Percentiles rank a stretch among this genome's conserved stretches.
These are phyloP conservation scores for Pseudorhiza aurosa DNA, from an alignment of 30 jellyfish, hydroid and myxozoan genomes.

Conservation along the genomic window DNA sequence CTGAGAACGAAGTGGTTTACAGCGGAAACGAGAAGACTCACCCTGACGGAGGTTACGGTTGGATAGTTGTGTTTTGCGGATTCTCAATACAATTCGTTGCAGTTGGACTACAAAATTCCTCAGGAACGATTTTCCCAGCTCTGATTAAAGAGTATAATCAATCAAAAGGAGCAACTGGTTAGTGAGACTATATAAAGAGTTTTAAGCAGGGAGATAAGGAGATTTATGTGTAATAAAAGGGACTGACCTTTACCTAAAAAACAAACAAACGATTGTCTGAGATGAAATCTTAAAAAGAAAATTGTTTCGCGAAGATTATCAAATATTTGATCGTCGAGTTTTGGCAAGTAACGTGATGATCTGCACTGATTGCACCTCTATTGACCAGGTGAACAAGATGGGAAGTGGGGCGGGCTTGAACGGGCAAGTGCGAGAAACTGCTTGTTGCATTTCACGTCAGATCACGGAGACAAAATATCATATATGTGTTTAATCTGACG, in stretches of 20 bases:
- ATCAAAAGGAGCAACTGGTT: conserved; percentile 97
- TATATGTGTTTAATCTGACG: not conserved
- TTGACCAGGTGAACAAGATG: no score
- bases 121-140: conserved; percentile 93
- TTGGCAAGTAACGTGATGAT: no score
- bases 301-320: not conserved
- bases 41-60: conserved; percentile 99
- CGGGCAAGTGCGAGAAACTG: no score
- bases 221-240: no score
- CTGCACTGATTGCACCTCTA: no score
- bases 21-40: conserved; percentile 67
- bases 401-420: no score
- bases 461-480: not conserved
- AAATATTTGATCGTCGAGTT: not conserved
- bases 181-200: no score
- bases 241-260: no score
- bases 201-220: no score
- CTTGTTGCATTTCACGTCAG: not conserved
- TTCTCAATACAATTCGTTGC: conserved; percentile 85
- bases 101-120: conserved; percentile 91
- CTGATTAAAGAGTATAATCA: conserved; percentile 65
- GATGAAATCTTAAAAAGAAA: not conserved
- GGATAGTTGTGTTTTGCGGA: conserved; percentile 91
- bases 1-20: conserved; percentile 27
- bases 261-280: not conserved